Evolutionary conservation across 2,797 vertebrate species (phyloP), one percentile per base, ranked within the genome.

Genomic region (Amphiprion clarkii): DNA sequence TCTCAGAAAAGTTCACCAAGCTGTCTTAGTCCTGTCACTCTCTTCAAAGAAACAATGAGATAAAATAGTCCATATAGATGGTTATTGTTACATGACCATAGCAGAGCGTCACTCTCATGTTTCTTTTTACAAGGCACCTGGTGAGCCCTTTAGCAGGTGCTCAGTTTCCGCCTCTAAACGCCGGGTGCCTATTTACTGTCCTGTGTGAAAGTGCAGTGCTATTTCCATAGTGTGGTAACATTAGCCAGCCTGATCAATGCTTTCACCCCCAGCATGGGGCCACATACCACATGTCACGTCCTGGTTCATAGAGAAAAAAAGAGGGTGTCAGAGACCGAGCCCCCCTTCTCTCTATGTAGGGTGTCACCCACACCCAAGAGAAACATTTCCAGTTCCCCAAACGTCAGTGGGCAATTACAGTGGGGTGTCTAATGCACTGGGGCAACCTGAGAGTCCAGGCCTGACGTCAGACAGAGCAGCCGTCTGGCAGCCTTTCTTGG

Each of bases 191-290:
- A 54, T 85, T 89, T 79, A 78, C 79, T 59, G 52, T 77, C 74
- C 76, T 27, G 58, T 54, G 62, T 75, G 66, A 82, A 81, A 82
- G 78, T 77, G 67, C 72, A 46, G 48, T n/a, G 76, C 89, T 92
- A 91, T 93, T 94, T 93, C 83, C 71, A 90, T 84, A 84, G 79
- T 60, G 75, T 71, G 70, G 88, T 86, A 94, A 94, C 88, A 82
- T 88, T 85, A 94, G 67, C 89, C 75, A 53, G 59, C 44, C 81
- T 67, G 87, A 92, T 92, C 86, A 88, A 87, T 86, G 78, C 78
- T 65, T 78, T 73, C 65, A 75, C 73, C 83, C 86, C 78, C 65
- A 83, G 71, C 65, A 6, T 51, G 78, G 60, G 73, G 70, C 85
- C 82, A 64, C 82, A 85, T 86, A 84, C 87, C 88, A 76, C 84